A percentile compares a stretch with the other conserved stretches of the same genome.
phyloP scores from a whole-genome alignment of 2,888 invertebrate genomes.

The Sycophila texana region DNA sequence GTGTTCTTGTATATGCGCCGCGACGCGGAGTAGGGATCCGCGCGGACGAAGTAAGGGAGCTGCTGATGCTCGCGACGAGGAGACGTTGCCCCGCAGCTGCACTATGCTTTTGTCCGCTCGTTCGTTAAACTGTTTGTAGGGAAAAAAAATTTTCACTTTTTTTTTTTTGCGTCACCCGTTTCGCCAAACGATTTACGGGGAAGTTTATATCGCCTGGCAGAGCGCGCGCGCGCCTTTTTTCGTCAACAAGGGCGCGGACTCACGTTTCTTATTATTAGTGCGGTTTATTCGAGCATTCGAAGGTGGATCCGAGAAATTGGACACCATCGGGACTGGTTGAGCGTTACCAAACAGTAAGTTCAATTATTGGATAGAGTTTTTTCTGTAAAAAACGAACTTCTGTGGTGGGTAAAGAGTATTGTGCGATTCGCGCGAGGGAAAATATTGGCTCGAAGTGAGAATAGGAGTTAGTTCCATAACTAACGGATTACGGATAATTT shows the following conservation, averaged over 20 bases:
- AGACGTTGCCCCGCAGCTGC: too few species aligned
- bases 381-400: slow-evolving; percentile 27
- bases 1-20: too few species aligned
- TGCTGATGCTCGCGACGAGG: too few species aligned
- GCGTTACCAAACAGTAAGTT: slow-evolving; percentile 33
- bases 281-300: not conserved
- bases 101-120: too few species aligned
- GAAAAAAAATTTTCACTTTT: not conserved
- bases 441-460: too few species aligned
- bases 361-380: slow-evolving; percentile 10
- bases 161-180: not conserved
- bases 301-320: slow-evolving; percentile 34
- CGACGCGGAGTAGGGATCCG: too few species aligned
- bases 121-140: too few species aligned
- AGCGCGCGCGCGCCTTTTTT: slow-evolving; percentile 6
- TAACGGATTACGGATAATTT: too few species aligned
- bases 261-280: too few species aligned
- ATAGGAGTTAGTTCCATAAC: too few species aligned
- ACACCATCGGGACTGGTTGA: not conserved
- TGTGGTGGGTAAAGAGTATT: not conserved
- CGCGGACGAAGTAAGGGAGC: too few species aligned
- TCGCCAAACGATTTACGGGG: slow-evolving; percentile 14
- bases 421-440: not conserved
- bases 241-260: too few species aligned
- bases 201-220: not conserved